Evolutionary conservation across 2,888 invertebrate genomes (phyloP), one percentile per base, ranked within the genome.

Genomic region (Sycophila texana): DNA sequence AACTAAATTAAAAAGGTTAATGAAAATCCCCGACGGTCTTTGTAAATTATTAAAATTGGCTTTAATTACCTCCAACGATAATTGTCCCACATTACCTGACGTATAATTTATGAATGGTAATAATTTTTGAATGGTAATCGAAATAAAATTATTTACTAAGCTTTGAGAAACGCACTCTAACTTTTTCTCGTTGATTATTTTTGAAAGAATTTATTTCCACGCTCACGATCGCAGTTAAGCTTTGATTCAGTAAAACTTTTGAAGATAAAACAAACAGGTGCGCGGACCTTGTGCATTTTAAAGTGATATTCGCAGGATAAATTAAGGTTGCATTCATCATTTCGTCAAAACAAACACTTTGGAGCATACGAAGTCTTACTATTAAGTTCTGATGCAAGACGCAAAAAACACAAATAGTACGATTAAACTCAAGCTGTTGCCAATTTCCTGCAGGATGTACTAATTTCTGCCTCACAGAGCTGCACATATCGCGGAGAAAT

Each of bases 121-220:
- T 39, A 39, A 10, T 10, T 10, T 39, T 0, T 39, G 39, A 39
- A 39, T 39, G 39, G 1, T 10, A 39, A 10, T 39, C 39, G 1
- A 39, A 39, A 39, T 39, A 10, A 39, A 39, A 4, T 18, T 60
- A 30, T 49, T 22, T 26, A 16, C 22, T 57, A 60, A 49, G 30
- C 58, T 72, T 75, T 4, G 81, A 81, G 78, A 81, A 81, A 81
- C 81, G 78, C 78, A 81, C 81, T 81, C 14, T 77, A 72, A 81
- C 78, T 73, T 78, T 74, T 71, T 26, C n/a, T 26, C 63, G 66
- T 57, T 22, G 14, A 57, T 72, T 53, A 63, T 20, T 68, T 49
- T 60, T 12, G 60, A 66, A 57, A 58, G 61, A 55, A 63, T 70
- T 2, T 60, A 53, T 70, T 75, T 73, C 60, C 76, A 77, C 70